Evolutionary conservation across 1,140 invertebrate species (phyloP), one percentile per base, ranked within the genome.

Genomic region (Nylanderia fulva): DNA sequence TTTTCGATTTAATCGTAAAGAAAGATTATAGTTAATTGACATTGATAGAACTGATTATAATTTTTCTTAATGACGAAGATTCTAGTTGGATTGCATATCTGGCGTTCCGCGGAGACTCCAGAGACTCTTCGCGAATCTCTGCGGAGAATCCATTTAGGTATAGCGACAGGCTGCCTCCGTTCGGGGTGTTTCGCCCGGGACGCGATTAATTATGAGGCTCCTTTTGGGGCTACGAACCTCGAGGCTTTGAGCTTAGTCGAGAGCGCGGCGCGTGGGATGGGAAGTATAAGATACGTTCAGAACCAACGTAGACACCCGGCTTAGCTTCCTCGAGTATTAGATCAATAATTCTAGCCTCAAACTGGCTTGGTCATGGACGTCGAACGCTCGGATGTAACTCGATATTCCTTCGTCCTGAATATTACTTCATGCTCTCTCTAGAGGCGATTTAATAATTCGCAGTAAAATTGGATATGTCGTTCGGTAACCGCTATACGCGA

Each of bases 311-410:
- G 92, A 93, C 91, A 93, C 92, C 91, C 88, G 84, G 93, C 92
- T 93, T 92, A 94, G 91, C 91, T 93, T 93, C 90, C 92, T 91
- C 91, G 92, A 93, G 94, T 95, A 95, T 95, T 94, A 95, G 93
- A 95, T 94, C 94, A 94, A 95, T 95, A 95, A 94, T 94, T 94
- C 92, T 93, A 93, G 93, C 92, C 92, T 93, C 90, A 91, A 92
- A 93, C 91, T 92, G 85, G 88, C 86, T 91, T 86, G 75, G 85
- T 76, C 74, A 82, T 71, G 71, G 88, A 87, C 88, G 85, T 88
- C 88, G 86, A 88, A 91, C 83, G 84, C 58, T 86, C 77, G 80
- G 84, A 77, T 84, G 89, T 91, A 90, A 92, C 85, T 87, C 76
- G 90, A 92, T 92, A 91, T 91, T 87, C 86, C 84, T 87, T 69